Percentiles rank a stretch among this genome's conserved stretches.
Conservation (phyloP, 2,888 invertebrate species). For the Listrodromus nycthemerus region DNA sequence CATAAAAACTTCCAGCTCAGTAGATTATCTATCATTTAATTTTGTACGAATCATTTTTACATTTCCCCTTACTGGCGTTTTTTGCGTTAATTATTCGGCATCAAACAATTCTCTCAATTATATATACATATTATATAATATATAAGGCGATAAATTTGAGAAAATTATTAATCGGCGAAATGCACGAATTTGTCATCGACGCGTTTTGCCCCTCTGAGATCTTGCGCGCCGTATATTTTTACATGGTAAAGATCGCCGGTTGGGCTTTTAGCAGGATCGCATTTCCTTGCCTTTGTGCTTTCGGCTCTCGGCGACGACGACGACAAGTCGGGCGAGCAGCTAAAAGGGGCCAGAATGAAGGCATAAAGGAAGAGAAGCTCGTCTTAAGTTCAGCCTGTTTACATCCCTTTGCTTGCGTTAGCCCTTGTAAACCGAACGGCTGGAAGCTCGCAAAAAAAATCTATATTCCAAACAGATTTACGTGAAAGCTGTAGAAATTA, state of each 20-base stretch:
- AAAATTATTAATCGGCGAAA: background rate
- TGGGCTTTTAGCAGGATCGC: constrained; percentile 73
- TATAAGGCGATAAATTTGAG: background rate
- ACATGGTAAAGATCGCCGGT: constrained; percentile 66
- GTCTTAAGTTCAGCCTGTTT: constrained; percentile 46
- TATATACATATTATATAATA: too few relatives aligned
- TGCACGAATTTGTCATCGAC: background rate
- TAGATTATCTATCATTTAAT: too few relatives aligned
- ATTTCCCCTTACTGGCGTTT: too few relatives aligned
- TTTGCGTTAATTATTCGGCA: too few relatives aligned
- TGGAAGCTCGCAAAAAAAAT: constrained; percentile 44
- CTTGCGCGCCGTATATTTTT: constrained; percentile 46
- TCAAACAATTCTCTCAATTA: too few relatives aligned
- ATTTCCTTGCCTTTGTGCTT: constrained; percentile 73
- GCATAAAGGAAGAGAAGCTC: constrained; percentile 40
- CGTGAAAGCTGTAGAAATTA: too few relatives aligned
- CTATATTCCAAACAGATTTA: constrained; percentile 16
- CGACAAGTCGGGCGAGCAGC: constrained; percentile 30
- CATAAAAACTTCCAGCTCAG: too few relatives aligned
- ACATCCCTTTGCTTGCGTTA: constrained; percentile 35
- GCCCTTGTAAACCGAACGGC: constrained; percentile 26
- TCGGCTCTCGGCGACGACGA: constrained; percentile 67
- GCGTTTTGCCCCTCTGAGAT: background rate
- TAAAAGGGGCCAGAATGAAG: constrained; percentile 41
- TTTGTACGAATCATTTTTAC: too few relatives aligned